phyloP scores from a whole-genome alignment of 2,113 vertebrate genomes.

The Cephalopterus ornatus region DNA sequence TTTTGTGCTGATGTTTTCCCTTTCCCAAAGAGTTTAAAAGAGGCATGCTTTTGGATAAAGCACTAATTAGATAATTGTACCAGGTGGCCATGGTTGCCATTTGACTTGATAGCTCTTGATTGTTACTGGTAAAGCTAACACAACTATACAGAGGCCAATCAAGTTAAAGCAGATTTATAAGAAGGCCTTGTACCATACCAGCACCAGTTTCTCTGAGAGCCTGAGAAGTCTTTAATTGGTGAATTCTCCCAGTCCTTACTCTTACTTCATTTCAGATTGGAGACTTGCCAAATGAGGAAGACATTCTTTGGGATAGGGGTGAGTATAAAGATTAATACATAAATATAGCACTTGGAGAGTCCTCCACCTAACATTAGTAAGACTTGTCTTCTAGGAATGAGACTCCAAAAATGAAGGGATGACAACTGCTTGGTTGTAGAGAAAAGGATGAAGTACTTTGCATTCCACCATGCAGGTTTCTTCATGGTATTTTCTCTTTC shows the following conservation, averaged over 20 bases:
- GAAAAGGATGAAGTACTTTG: background rate
- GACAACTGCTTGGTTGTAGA: background rate
- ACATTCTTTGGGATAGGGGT: background rate
- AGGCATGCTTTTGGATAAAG: accelerated
- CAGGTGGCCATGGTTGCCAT: background rate
- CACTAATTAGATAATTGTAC: background rate
- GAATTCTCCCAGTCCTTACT: background rate
- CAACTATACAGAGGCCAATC: background rate
- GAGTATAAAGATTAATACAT: background rate
- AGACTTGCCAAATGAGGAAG: background rate
- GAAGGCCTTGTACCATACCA: background rate
- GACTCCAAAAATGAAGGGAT: background rate
- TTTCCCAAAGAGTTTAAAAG: background rate
- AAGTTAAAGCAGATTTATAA: background rate
- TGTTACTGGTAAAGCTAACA: background rate
- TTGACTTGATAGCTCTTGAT: background rate
- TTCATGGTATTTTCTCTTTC: background rate
- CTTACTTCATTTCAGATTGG: background rate
- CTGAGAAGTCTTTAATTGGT: background rate
- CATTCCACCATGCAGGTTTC: background rate
- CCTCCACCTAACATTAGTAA: background rate
- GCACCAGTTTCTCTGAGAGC: background rate
- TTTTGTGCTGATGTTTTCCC: accelerated
- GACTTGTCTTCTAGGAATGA: background rate
- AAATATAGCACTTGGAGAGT: background rate